Percentiles rank a stretch among this genome's conserved stretches.
Evolutionary conservation across 2,797 vertebrate species (phyloP).

Genomic region (Sebastes trivittatus): DNA sequence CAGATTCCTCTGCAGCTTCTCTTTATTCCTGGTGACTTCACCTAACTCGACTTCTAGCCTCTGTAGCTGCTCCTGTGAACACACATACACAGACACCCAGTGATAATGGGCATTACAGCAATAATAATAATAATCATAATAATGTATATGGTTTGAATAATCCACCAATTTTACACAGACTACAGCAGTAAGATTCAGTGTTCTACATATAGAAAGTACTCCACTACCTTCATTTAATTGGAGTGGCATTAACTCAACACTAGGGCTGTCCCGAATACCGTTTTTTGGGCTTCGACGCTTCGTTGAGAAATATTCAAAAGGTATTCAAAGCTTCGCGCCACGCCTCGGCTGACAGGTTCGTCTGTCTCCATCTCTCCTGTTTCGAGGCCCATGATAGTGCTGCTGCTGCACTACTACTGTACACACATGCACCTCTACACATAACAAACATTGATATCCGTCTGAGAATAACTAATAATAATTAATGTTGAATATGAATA

Average conservation of each 20-base stretch:
- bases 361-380: too few species aligned
- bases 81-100: not conserved
- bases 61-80: slow-evolving; percentile 91
- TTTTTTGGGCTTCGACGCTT: too few species aligned
- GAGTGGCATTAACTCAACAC: not conserved
- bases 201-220: not conserved
- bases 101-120: not conserved
- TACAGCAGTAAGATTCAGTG: not conserved
- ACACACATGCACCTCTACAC: too few species aligned
- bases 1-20: slow-evolving; percentile 92
- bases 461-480: too few species aligned
- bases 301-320: too few species aligned
- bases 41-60: slow-evolving; percentile 92
- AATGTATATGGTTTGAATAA: not conserved
- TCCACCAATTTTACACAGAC: not conserved
- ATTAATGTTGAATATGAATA: too few species aligned
- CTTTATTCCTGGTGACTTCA: slow-evolving; percentile 95
- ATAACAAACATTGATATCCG: too few species aligned
- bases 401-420: too few species aligned
- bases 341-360: too few species aligned
- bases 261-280: too few species aligned
- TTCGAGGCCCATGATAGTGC: too few species aligned
- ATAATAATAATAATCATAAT: not conserved
- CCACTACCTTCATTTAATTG: not conserved
- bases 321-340: too few species aligned